Evolutionary conservation across 2,888 invertebrate species (phyloP).

Genomic region (Polydesmus complanatus): DNA sequence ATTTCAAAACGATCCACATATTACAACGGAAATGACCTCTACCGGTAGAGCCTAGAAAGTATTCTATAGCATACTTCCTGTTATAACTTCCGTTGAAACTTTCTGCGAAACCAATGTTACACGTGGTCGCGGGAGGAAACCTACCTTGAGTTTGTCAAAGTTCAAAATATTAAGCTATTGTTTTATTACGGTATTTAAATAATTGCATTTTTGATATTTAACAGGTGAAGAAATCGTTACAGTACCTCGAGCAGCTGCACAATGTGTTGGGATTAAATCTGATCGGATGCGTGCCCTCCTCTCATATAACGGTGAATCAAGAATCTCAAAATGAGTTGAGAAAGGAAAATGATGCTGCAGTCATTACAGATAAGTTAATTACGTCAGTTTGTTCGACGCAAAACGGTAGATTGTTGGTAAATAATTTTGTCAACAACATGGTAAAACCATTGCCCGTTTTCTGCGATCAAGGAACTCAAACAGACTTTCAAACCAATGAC

Average conservation of each 20-base stretch:
- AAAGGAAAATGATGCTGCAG: neutral
- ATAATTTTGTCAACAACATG: neutral
- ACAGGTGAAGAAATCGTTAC: neutral
- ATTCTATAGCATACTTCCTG: too few species aligned
- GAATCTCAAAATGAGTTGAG: neutral
- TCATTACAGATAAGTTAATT: neutral
- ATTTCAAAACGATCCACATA: too few species aligned
- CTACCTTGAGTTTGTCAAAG: too few species aligned
- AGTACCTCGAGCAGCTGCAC: neutral
- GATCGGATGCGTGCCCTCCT: neutral
- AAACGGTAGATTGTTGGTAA: neutral
- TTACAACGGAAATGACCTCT: too few species aligned
- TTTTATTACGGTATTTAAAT: too few species aligned
- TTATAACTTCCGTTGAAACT: too few species aligned
- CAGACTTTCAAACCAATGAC: neutral
- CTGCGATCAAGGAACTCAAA: constrained; percentile 7
- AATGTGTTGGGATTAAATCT: neutral
- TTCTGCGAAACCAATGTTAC: too few species aligned
- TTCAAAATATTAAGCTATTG: too few species aligned
- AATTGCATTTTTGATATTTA: neutral
- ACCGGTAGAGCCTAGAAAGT: too few species aligned
- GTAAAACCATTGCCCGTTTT: neutral
- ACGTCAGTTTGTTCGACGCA: neutral
- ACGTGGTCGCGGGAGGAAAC: too few species aligned
- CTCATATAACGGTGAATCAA: neutral